Evolutionary conservation across 2,888 invertebrate genomes (phyloP), one percentile per base, ranked within the genome.

Genomic region (Dasysyrphus tricinctus): DNA sequence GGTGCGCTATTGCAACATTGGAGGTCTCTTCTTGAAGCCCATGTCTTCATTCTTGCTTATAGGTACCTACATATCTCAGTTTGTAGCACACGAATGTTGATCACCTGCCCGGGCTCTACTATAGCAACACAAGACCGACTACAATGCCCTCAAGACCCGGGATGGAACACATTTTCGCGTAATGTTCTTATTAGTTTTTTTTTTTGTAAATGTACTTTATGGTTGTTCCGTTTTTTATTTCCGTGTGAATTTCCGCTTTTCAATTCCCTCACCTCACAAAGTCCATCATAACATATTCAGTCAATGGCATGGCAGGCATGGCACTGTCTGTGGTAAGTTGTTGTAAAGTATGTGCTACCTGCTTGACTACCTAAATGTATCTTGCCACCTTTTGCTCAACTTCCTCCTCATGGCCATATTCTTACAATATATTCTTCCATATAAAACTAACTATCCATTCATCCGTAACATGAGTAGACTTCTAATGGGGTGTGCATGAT

Each of bases 181-280:
- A 61, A 5, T 73, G 34, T 39, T 56, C 24, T 19, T 19, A 56
- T 37, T 56, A n/a, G 3, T n/a, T 34, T 34, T 37, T 34, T 56
- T 34, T 19, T 32, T 73, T 44, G 70, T 78, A 54, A 42, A 32
- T 72, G 72, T 67, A 70, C 56, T 61, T 49, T 49, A 49, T 78
- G 67, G 19, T 65, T 80, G 81, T 87, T 88, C 87, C 88, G 83
- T 87, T 67, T 88, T 85, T 80, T 88, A 80, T 87, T 88, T 87
- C 87, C 80, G 87, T 88, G 88, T 88, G 88, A 88, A 88, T 88
- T 88, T 88, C 88, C 88, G 88, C 63, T 84, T 84, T 84, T 63
- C 54, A 69, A 29, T 67, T 67, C 61, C 80, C 80, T 51, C 74
- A 34, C 37, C 19, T 14, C 12, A 44, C 24, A 57, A 61, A 39